A percentile compares a stretch with the other conserved stretches of the same genome.
These are phyloP conservation scores for Volucella inflata DNA, from an alignment of 2,888 invertebrate species.

Conservation along the genomic window DNA sequence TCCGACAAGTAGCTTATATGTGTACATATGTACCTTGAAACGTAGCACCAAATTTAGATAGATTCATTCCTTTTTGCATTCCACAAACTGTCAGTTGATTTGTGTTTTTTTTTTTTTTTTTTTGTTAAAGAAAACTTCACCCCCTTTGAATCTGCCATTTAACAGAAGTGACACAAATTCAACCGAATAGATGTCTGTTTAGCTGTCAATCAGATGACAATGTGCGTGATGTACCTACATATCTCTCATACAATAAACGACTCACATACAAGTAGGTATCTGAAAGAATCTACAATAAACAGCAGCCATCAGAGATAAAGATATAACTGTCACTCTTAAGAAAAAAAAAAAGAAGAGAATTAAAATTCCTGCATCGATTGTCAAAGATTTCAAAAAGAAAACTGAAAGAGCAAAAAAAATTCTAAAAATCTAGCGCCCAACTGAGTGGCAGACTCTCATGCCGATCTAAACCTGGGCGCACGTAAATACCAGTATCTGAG, in stretches of 20 bases:
- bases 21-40: not conserved
- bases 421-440: conserved; percentile 58
- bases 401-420: conserved; percentile 19
- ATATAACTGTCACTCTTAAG: conserved; percentile 60
- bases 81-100: conserved; percentile 49
- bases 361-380: conserved; percentile 53
- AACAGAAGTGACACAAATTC: conserved; percentile 55
- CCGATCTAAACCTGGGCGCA: conserved; percentile 58
- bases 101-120: conserved; percentile 21
- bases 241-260: conserved; percentile 38
- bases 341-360: conserved; percentile 16
- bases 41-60: conserved; percentile 32
- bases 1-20: conserved; percentile 16
- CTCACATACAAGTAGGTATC: conserved; percentile 10
- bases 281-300: conserved; percentile 28
- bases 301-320: conserved; percentile 57
- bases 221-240: conserved; percentile 55
- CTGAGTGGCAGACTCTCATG: conserved; percentile 64
- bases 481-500: conserved; percentile 35
- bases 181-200: conserved; percentile 44
- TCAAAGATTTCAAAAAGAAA: conserved; percentile 54
- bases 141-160: conserved; percentile 30
- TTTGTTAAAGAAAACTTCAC: not conserved
- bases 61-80: conserved; percentile 20
- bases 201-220: conserved; percentile 56